Conservation (phyloP, 2,888 invertebrate genomes). For the Amblyteles armatorius region DNA sequence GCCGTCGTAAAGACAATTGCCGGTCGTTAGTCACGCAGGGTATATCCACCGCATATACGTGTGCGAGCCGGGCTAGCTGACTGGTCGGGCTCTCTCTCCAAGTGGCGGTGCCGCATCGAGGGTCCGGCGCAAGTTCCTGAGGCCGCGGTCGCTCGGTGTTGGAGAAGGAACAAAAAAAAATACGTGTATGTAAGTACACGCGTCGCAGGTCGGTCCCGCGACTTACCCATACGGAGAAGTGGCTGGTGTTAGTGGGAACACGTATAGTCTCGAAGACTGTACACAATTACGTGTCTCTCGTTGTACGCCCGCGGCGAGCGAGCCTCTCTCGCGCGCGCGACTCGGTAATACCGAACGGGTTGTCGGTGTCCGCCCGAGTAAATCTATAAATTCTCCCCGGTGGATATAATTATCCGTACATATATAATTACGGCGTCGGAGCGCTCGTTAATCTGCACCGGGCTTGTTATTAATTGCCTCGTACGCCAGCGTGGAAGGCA, state of each 20-base stretch:
- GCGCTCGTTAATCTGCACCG: constrained; percentile 72
- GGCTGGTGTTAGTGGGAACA: not conserved
- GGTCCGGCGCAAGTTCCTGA: constrained; percentile 34
- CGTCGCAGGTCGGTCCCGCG: not conserved
- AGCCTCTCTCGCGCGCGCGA: constrained; percentile 39
- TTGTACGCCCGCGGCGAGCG: constrained; percentile 15
- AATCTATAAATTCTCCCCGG: constrained; percentile 73
- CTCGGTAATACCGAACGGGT: constrained; percentile 65
- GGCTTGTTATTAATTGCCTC: constrained; percentile 73
- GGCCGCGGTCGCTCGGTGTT: constrained; percentile 1
- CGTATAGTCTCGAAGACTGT: constrained; percentile 31
- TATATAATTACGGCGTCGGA: constrained; percentile 73
- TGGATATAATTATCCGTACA: constrained; percentile 68
- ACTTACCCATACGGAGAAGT: too few relatives aligned
- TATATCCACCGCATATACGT: constrained; percentile 53
- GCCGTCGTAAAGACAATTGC: constrained; percentile 77
- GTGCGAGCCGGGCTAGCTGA: constrained; percentile 18
- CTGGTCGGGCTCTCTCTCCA: constrained; percentile 22
- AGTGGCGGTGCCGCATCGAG: constrained; percentile 42
- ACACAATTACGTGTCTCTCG: constrained; percentile 15
- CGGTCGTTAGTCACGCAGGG: constrained; percentile 75
- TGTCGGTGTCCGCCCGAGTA: constrained; percentile 68
- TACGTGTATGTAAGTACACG: not conserved
- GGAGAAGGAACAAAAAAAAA: not conserved
- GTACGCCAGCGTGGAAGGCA: constrained; percentile 17